Evolutionary conservation across 2,797 vertebrate genomes (phyloP).

Genomic region (Dallia pectoralis): DNA sequence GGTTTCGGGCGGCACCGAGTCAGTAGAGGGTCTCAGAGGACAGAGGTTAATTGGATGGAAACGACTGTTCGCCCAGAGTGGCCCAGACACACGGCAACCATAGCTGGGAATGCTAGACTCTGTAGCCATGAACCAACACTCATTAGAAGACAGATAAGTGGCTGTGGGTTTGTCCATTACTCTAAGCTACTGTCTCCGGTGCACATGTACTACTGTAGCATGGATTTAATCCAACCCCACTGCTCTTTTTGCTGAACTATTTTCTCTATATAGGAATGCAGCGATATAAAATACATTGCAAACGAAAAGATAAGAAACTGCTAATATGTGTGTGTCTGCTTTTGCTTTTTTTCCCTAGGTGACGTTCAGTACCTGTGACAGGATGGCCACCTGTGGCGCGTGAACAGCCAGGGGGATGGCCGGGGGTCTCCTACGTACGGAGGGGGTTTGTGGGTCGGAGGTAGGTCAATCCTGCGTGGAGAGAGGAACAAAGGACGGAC

Average conservation of each 20-base stretch:
- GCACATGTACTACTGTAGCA: too few species aligned
- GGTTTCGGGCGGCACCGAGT: not conserved
- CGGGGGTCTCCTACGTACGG: constrained; percentile 68
- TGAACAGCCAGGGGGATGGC: constrained; percentile 70
- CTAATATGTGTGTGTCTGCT: not conserved
- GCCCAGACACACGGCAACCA: not conserved
- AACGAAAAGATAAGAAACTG: not conserved
- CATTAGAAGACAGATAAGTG: too few species aligned
- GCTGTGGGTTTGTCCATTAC: too few species aligned
- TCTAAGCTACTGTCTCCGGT: too few species aligned
- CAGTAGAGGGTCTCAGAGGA: constrained; percentile 2
- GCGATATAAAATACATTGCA: not conserved
- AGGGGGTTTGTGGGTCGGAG: constrained; percentile 79
- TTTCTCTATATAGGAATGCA: too few species aligned
- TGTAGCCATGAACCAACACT: not conserved
- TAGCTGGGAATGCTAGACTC: not conserved
- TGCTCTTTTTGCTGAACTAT: too few species aligned
- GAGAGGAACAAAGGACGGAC: constrained; percentile 11
- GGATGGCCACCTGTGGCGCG: constrained; percentile 71
- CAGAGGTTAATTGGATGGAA: constrained; percentile 9
- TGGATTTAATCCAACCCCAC: too few species aligned
- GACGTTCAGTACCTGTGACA: constrained; percentile 62
- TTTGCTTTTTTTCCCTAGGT: not conserved
- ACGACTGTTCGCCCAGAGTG: constrained; percentile 2
- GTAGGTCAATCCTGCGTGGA: constrained; percentile 76